Evolutionary conservation across 2,113 vertebrate genomes (phyloP).

Genomic region (Chloropsis hardwickii): DNA sequence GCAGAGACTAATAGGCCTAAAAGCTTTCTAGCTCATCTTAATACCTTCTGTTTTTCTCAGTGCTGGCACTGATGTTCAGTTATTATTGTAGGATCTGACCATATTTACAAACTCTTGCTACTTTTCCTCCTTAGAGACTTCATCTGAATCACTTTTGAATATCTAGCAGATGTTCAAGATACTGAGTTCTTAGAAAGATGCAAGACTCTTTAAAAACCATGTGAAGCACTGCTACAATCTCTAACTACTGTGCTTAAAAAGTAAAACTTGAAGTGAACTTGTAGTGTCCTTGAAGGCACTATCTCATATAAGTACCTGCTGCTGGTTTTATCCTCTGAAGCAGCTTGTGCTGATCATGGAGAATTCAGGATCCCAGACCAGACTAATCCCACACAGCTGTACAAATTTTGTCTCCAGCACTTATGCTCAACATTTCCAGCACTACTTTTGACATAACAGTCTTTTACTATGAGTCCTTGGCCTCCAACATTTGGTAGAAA

Average conservation of each 20-base stretch:
- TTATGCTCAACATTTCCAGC: background rate
- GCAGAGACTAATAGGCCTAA: background rate
- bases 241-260: background rate
- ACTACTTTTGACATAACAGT: background rate
- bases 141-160: background rate
- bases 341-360: background rate
- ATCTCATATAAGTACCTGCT: background rate
- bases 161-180: background rate
- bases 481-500: background rate
- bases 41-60: slow-evolving; percentile 20
- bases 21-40: slow-evolving; percentile 32
- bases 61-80: background rate
- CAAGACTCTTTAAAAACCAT: background rate
- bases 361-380: background rate
- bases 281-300: background rate
- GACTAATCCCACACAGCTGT: background rate
- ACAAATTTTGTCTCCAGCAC: background rate
- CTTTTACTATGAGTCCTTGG: background rate
- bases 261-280: background rate
- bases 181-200: background rate
- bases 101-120: background rate
- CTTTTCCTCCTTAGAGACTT: background rate
- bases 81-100: background rate
- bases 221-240: background rate
- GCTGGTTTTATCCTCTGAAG: background rate